A percentile compares a stretch with the other conserved stretches of the same genome.
phyloP scores from a whole-genome alignment of 2,888 invertebrate genomes.

The Rhagophthalmus giganteus region DNA sequence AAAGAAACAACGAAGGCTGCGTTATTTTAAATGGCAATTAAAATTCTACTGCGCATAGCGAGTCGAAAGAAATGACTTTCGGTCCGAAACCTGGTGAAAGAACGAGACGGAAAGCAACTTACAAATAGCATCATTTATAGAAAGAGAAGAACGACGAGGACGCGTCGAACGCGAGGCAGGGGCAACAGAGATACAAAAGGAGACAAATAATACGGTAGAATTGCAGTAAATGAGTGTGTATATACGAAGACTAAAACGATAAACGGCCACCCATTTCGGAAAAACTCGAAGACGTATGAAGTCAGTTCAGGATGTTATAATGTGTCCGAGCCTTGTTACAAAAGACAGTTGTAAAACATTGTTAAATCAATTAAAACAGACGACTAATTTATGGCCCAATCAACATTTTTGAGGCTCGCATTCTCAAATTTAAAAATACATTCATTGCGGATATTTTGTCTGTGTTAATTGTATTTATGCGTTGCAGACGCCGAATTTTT shows the following conservation, averaged over 20 bases:
- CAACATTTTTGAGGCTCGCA: conserved; percentile 45
- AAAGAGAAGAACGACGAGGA: conserved; percentile 24
- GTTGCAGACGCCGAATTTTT: conserved; percentile 15
- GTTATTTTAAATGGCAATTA: conserved; percentile 50
- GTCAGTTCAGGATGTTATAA: conserved; percentile 33
- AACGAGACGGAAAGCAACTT: conserved; percentile 25
- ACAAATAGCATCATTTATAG: conserved; percentile 34
- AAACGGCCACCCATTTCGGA: conserved; percentile 42
- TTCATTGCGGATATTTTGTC: conserved; percentile 34
- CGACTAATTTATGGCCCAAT: conserved; percentile 47
- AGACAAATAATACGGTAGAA: conserved; percentile 36
- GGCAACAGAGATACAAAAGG: conserved; percentile 17
- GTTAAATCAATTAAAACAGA: conserved; percentile 43
- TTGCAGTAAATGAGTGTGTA: conserved; percentile 40
- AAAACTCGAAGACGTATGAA: conserved; percentile 35
- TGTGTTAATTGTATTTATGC: conserved; percentile 29
- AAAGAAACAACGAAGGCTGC: conserved; percentile 42
- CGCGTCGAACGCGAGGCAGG: conserved; percentile 11
- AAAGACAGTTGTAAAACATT: conserved; percentile 43
- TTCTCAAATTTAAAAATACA: conserved; percentile 43
- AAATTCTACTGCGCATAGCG: conserved; percentile 46
- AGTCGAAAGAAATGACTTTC: conserved; percentile 18
- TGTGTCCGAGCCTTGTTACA: conserved; percentile 34
- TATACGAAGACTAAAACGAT: conserved; percentile 40
- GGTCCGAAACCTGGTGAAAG: conserved; percentile 3